Evolutionary conservation across 30 jellyfish, hydroid and myxozoan genomes (phyloP).

Genomic region (Hydractinia symbiolongicarpus): DNA sequence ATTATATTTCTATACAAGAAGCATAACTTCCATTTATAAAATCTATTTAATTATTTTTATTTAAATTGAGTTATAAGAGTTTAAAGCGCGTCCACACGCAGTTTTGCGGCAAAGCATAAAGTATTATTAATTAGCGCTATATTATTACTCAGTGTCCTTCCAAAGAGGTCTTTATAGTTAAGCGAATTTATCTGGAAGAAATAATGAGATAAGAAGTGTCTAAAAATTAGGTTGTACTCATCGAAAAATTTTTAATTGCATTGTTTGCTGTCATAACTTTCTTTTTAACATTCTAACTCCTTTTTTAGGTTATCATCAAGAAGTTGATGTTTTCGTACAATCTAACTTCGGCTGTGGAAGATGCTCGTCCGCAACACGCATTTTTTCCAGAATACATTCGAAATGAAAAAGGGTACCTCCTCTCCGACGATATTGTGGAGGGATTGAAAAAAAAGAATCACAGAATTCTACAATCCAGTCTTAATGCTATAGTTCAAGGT

Average conservation of each 20-base stretch:
- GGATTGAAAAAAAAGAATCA: slow-evolving; percentile 73
- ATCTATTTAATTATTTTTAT: too few species aligned
- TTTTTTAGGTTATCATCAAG: slow-evolving; percentile 81
- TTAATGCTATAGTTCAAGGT: slow-evolving; percentile 81
- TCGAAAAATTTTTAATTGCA: not conserved
- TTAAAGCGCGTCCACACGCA: too few species aligned
- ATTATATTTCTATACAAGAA: too few species aligned
- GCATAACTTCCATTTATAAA: too few species aligned
- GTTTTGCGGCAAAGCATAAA: too few species aligned
- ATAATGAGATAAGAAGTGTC: too few species aligned
- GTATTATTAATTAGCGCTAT: too few species aligned
- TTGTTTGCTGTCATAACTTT: not conserved
- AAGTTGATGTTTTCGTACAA: slow-evolving; percentile 77
- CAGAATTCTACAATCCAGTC: slow-evolving; percentile 31
- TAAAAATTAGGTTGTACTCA: too few species aligned
- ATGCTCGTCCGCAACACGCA: slow-evolving; percentile 75
- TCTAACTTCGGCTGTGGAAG: slow-evolving; percentile 75
- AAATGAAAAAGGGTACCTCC: slow-evolving; percentile 48
- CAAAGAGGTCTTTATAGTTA: too few species aligned
- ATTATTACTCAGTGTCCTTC: too few species aligned
- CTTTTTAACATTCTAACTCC: not conserved
- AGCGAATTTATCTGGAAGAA: too few species aligned
- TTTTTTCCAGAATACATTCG: slow-evolving; percentile 68
- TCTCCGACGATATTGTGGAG: slow-evolving; percentile 35
- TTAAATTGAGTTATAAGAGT: too few species aligned